A percentile compares a stretch with the other conserved stretches of the same genome.
Conservation (phyloP, 2,888 invertebrate genomes). For the Himalopsyche tibetana region DNA sequence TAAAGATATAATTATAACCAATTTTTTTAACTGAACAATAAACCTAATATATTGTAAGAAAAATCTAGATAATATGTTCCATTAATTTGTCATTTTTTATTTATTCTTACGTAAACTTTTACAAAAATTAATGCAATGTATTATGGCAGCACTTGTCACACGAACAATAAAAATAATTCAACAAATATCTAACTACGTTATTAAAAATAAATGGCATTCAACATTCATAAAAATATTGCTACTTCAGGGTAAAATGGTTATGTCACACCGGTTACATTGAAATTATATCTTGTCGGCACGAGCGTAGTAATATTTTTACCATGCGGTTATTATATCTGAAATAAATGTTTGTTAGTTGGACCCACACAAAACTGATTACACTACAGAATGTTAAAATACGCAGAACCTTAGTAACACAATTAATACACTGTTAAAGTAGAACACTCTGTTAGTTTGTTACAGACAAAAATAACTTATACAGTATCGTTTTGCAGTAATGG, state of each 20-base stretch:
- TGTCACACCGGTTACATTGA: neutral
- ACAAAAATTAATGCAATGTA: neutral
- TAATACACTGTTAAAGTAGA: neutral
- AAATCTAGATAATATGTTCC: neutral
- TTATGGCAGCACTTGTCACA: constrained; percentile 40
- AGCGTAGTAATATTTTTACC: neutral
- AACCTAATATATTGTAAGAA: neutral
- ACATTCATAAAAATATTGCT: constrained; percentile 28
- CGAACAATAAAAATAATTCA: constrained; percentile 18
- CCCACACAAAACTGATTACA: constrained; percentile 7
- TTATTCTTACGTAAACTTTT: no score
- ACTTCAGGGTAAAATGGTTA: neutral
- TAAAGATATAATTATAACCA: no score
- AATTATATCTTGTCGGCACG: neutral
- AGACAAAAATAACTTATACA: constrained; percentile 26
- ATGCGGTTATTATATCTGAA: constrained; percentile 29
- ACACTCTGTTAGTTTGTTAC: neutral
- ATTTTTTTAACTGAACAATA: no score
- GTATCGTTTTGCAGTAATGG: constrained; percentile 29
- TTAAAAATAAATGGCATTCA: constrained; percentile 39
- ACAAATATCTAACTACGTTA: neutral
- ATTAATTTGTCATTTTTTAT: no score
- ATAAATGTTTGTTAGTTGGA: constrained; percentile 21
- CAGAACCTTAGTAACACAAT: neutral
- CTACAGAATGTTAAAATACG: neutral